phyloP scores from a whole-genome alignment of 2,888 invertebrate genomes.

The Priocnemis perturbator region DNA sequence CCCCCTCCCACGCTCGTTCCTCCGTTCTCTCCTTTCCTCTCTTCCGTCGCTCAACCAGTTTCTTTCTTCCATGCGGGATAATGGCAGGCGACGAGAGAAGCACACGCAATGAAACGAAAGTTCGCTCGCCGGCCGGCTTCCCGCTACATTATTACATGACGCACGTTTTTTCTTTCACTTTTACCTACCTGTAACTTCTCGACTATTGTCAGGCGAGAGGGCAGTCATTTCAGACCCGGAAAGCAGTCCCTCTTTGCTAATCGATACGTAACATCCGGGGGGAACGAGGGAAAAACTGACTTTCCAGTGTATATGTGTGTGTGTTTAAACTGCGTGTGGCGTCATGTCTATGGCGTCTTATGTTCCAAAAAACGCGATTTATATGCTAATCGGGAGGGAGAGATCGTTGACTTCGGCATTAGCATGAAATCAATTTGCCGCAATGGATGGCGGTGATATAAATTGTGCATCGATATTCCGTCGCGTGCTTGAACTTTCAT shows the following conservation, averaged over 20 bases:
- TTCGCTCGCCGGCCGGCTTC: neutral
- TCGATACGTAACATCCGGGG: slow-evolving; percentile 39
- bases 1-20: slow-evolving; percentile 4
- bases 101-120: slow-evolving; percentile 3
- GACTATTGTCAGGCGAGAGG: slow-evolving; percentile 47
- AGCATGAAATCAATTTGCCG: slow-evolving; percentile 58
- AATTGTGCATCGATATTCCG: neutral
- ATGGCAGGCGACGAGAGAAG: neutral
- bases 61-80: neutral
- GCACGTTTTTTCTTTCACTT: neutral
- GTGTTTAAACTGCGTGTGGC: slow-evolving; percentile 4
- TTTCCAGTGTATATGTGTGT: no score
- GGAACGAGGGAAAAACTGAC: no score
- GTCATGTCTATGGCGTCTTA: slow-evolving; percentile 28
- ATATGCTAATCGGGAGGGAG: slow-evolving; percentile 58
- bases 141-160: neutral
- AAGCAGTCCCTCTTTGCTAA: slow-evolving; percentile 28
- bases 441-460: slow-evolving; percentile 43
- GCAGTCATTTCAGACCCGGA: slow-evolving; percentile 19
- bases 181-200: slow-evolving; percentile 11
- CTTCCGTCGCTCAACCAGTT: no score
- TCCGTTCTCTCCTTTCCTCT: neutral
- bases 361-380: slow-evolving; percentile 51
- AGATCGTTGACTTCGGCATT: slow-evolving; percentile 43
- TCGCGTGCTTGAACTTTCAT: neutral